These are phyloP conservation scores for Bombus superbus DNA, from an alignment of 1,140 invertebrate species.

Conservation along the genomic window DNA sequence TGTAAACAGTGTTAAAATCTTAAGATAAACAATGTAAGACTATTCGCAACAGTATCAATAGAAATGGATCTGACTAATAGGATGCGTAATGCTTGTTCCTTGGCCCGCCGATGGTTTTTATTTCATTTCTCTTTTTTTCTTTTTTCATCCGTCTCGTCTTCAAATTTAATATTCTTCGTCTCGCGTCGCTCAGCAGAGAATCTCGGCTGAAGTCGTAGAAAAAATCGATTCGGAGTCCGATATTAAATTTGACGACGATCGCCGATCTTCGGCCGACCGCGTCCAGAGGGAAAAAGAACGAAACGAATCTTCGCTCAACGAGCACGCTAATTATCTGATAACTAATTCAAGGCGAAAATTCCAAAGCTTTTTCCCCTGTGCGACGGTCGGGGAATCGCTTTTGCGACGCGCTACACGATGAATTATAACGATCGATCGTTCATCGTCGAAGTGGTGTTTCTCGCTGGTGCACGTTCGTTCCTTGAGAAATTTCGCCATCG, in stretches of 20 bases:
- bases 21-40: slow-evolving; percentile 47
- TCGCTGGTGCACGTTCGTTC: slow-evolving; percentile 7
- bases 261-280: background rate
- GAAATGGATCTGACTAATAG: slow-evolving; percentile 44
- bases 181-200: background rate
- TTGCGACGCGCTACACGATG: background rate
- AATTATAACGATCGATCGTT: slow-evolving; percentile 6
- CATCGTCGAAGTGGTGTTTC: background rate
- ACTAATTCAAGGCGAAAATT: background rate
- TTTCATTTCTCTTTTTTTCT: background rate
- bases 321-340: background rate
- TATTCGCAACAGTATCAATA: slow-evolving; percentile 47
- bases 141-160: background rate
- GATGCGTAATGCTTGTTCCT: slow-evolving; percentile 11
- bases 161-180: slow-evolving; percentile 11
- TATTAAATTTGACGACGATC: slow-evolving; percentile 33
- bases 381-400: background rate
- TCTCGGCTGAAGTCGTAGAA: background rate
- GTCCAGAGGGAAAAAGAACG: background rate
- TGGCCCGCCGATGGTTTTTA: background rate
- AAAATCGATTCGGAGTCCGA: background rate
- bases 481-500: slow-evolving; percentile 13
- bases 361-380: background rate
- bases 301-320: background rate
- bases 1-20: slow-evolving; percentile 46